These are phyloP conservation scores for Thumatha senex DNA, from an alignment of 2,888 invertebrate species.

Conservation along the genomic window DNA sequence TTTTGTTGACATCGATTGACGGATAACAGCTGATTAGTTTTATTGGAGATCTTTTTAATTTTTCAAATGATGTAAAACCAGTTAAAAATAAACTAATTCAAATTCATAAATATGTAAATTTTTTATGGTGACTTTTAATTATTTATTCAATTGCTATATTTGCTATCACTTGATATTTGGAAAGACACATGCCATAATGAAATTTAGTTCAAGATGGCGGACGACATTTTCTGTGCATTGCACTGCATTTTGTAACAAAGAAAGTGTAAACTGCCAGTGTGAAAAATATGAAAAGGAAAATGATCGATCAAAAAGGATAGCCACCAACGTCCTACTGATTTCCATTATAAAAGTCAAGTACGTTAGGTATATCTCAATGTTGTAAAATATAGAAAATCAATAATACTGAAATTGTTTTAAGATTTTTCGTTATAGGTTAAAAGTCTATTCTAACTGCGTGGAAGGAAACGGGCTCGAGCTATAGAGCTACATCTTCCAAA, in stretches of 20 bases:
- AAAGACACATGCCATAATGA: slow-evolving; percentile 66
- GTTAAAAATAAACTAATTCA: slow-evolving; percentile 30
- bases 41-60: slow-evolving; percentile 74
- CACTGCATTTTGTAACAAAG: slow-evolving; percentile 22
- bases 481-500: too few species aligned
- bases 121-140: slow-evolving; percentile 49
- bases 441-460: too few species aligned
- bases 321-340: too few species aligned
- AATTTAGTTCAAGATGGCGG: slow-evolving; percentile 78
- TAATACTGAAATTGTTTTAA: too few species aligned
- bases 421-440: too few species aligned
- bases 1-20: slow-evolving; percentile 85
- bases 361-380: too few species aligned
- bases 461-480: too few species aligned
- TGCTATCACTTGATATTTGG: slow-evolving; percentile 66
- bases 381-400: too few species aligned
- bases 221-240: slow-evolving; percentile 28
- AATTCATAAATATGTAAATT: slow-evolving; percentile 44
- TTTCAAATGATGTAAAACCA: slow-evolving; percentile 37
- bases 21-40: slow-evolving; percentile 83
- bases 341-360: too few species aligned
- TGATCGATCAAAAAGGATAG: background rate
- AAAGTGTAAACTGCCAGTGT: slow-evolving; percentile 50
- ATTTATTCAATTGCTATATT: slow-evolving; percentile 36
- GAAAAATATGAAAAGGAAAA: slow-evolving; percentile 37